Percentiles rank a stretch among this genome's conserved stretches.
phyloP scores from a whole-genome alignment of 2,113 vertebrate species.

The Bubalus kerabau region DNA sequence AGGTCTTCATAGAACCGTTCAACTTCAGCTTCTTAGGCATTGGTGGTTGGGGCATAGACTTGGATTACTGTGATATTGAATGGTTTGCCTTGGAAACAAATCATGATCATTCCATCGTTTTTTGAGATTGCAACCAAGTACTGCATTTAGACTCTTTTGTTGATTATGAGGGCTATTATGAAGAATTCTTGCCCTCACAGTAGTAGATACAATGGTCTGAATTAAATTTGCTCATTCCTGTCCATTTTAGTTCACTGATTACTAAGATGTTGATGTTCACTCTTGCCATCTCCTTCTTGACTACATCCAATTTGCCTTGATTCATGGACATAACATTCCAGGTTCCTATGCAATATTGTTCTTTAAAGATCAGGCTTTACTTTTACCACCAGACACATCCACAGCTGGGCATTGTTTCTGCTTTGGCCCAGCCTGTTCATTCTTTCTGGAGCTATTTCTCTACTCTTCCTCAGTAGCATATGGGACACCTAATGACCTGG shows the following conservation, averaged over 20 bases:
- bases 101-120: not conserved
- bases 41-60: not conserved
- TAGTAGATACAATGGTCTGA: not conserved
- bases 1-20: not conserved
- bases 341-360: not conserved
- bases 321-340: not conserved
- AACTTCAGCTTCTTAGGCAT: not conserved
- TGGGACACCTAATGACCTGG: not conserved
- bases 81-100: not conserved
- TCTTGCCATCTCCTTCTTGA: not conserved
- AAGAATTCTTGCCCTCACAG: not conserved
- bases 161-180: not conserved
- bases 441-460: not conserved
- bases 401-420: not conserved
- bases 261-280: not conserved
- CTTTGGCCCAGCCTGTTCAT: not conserved
- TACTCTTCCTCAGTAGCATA: not conserved
- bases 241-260: not conserved
- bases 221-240: not conserved
- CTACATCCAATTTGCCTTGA: not conserved
- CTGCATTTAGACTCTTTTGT: not conserved
- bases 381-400: not conserved
- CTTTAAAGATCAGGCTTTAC: not conserved
- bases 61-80: not conserved
- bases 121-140: not conserved